Evolutionary conservation across 1,140 invertebrate species (phyloP).

Genomic region (Drosophila pallidifrons): DNA sequence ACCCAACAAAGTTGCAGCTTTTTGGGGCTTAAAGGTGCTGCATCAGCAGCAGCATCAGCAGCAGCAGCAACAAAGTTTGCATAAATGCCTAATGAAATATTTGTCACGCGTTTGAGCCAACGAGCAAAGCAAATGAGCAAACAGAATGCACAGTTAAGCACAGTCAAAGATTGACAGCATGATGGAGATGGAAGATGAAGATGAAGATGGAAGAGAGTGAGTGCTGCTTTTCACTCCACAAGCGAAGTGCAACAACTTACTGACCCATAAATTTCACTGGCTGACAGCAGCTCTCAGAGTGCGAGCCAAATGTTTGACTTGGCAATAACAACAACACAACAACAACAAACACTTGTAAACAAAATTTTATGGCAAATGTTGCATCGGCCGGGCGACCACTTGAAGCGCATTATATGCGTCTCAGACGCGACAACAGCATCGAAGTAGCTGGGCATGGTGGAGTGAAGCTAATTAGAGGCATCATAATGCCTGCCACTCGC

Average conservation of each 20-base stretch:
- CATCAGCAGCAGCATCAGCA: constrained; percentile 19
- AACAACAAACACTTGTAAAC: constrained; percentile 60
- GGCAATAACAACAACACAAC: constrained; percentile 25
- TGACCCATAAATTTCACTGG: constrained; percentile 78
- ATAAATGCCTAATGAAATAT: constrained; percentile 78
- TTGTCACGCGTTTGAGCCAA: constrained; percentile 75
- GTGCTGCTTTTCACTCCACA: constrained; percentile 55
- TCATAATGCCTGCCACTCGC: constrained; percentile 56
- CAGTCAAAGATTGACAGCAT: constrained; percentile 17
- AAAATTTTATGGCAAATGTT: constrained; percentile 73
- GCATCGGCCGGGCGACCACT: constrained; percentile 44
- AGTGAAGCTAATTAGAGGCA: constrained; percentile 73
- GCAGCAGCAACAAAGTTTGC: constrained; percentile 66
- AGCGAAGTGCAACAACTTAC: constrained; percentile 55
- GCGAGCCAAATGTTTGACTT: constrained; percentile 55
- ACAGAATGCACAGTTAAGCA: constrained; percentile 62
- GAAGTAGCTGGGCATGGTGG: constrained; percentile 4
- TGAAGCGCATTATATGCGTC: constrained; percentile 46
- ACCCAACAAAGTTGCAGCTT: constrained; percentile 54
- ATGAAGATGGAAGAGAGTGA: constrained; percentile 29
- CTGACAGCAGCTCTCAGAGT: constrained; percentile 39
- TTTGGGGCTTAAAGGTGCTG: constrained; percentile 56
- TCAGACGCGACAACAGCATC: constrained; percentile 31
- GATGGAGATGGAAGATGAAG: background rate
- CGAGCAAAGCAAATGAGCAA: constrained; percentile 70